Evolutionary conservation across 2,797 vertebrate genomes (phyloP).

Genomic region (Buceros bicornis): DNA sequence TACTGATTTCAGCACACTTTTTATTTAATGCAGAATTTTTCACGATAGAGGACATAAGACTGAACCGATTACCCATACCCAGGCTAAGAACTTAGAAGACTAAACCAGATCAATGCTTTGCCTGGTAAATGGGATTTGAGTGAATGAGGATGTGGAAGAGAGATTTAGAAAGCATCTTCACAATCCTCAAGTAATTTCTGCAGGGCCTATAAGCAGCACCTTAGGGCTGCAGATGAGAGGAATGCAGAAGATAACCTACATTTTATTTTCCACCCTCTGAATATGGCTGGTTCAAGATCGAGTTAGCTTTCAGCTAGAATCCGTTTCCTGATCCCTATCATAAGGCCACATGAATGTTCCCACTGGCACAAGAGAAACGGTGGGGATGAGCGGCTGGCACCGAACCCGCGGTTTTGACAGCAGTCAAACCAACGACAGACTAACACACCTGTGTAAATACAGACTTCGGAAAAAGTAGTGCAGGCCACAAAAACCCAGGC

Average conservation of each 20-base stretch:
- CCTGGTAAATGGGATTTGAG: not conserved
- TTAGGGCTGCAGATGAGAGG: not conserved
- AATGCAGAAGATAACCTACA: not conserved
- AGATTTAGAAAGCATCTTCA: not conserved
- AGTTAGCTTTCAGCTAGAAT: not conserved
- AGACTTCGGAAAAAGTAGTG: not conserved
- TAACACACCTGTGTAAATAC: not conserved
- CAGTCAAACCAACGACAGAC: not conserved
- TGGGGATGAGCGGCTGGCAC: not conserved
- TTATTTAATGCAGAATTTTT: not conserved
- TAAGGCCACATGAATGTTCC: not conserved
- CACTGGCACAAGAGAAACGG: not conserved
- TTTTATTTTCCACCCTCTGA: not conserved
- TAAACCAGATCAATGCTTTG: not conserved
- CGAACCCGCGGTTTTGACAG: not conserved
- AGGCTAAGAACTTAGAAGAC: not conserved
- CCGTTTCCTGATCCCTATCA: not conserved
- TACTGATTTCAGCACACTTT: not conserved
- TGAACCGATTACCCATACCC: not conserved
- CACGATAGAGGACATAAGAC: not conserved
- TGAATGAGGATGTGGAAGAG: not conserved
- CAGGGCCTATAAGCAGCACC: not conserved
- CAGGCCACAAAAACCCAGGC: not conserved
- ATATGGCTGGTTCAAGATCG: not conserved
- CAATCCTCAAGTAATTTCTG: not conserved